These are phyloP conservation scores for Drosophila ambigua DNA, from an alignment of 1,140 invertebrate genomes.

Conservation along the genomic window DNA sequence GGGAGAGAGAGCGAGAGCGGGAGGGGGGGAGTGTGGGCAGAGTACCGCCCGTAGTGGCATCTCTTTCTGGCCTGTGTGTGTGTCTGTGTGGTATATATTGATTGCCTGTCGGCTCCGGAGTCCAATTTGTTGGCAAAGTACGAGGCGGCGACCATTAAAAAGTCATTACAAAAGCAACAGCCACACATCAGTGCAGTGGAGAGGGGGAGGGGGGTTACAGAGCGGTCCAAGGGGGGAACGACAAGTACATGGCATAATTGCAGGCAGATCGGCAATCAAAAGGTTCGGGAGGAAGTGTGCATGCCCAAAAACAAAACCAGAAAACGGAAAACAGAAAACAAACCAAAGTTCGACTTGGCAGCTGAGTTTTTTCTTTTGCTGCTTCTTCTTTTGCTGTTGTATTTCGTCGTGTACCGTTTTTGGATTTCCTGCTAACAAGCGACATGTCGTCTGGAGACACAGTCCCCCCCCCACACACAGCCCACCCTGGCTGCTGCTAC, in stretches of 20 bases:
- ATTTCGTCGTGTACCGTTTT: not conserved
- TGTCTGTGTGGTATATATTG: slow-evolving; percentile 34
- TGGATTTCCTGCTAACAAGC: slow-evolving; percentile 19
- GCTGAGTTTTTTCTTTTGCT: slow-evolving; percentile 5
- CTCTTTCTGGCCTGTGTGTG: not conserved
- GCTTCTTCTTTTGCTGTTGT: not conserved
- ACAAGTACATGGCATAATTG: slow-evolving; percentile 68
- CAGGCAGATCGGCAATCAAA: slow-evolving; percentile 39
- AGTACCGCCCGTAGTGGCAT: not conserved
- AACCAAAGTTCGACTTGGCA: not conserved
- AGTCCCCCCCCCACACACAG: not conserved
- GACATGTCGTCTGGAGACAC: slow-evolving; percentile 29
- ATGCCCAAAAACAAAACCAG: slow-evolving; percentile 44
- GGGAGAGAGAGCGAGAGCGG: no score
- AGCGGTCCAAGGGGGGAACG: not conserved
- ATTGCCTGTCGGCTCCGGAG: slow-evolving; percentile 38
- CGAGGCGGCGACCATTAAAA: slow-evolving; percentile 48
- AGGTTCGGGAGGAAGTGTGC: slow-evolving; percentile 57
- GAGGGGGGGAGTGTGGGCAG: no score
- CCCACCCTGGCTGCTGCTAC: no score
- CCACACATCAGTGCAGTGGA: slow-evolving; percentile 12
- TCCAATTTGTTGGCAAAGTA: slow-evolving; percentile 53
- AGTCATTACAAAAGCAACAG: slow-evolving; percentile 54
- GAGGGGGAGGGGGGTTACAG: no score
- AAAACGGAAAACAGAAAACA: slow-evolving; percentile 15